Conservation (phyloP, 2,113 vertebrate species). For the Pseudolaguvia tuberculata region DNA sequence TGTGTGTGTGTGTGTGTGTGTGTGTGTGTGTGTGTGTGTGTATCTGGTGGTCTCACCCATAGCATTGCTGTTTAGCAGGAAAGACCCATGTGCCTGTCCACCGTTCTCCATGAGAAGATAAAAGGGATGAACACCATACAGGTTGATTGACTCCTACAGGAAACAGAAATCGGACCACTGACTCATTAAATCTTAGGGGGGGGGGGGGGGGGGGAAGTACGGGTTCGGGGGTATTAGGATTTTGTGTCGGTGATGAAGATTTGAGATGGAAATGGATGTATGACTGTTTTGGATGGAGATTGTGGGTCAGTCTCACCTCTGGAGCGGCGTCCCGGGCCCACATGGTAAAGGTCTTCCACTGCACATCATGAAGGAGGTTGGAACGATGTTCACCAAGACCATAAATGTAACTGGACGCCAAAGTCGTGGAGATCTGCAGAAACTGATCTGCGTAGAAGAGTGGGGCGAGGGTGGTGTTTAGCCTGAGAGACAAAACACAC, state of each 20-base stretch:
- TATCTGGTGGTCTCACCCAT: slow-evolving; percentile 72
- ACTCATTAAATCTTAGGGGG: too few species aligned
- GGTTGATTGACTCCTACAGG: slow-evolving; percentile 74
- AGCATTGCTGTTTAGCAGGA: slow-evolving; percentile 87
- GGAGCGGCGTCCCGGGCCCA: slow-evolving; percentile 84
- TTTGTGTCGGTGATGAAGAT: too few species aligned
- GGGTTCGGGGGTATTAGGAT: too few species aligned
- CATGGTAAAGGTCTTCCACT: slow-evolving; percentile 82
- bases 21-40: neutral
- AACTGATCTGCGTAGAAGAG: slow-evolving; percentile 84
- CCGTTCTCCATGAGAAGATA: slow-evolving; percentile 79
- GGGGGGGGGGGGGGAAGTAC: too few species aligned
- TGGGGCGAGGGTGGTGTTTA: slow-evolving; percentile 80
- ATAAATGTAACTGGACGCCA: slow-evolving; percentile 72
- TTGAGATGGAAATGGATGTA: too few species aligned
- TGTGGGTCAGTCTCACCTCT: slow-evolving; percentile 59
- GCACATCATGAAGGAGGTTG: slow-evolving; percentile 72
- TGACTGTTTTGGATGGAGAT: too few species aligned
- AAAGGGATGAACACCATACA: slow-evolving; percentile 85
- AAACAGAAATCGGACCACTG: neutral
- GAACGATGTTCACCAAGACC: slow-evolving; percentile 82
- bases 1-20: neutral
- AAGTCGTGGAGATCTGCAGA: slow-evolving; percentile 76
- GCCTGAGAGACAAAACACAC: slow-evolving; percentile 50
- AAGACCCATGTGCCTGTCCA: slow-evolving; percentile 77